Conservation (phyloP, 2,113 vertebrate species). For the Zosterops lateralis region DNA sequence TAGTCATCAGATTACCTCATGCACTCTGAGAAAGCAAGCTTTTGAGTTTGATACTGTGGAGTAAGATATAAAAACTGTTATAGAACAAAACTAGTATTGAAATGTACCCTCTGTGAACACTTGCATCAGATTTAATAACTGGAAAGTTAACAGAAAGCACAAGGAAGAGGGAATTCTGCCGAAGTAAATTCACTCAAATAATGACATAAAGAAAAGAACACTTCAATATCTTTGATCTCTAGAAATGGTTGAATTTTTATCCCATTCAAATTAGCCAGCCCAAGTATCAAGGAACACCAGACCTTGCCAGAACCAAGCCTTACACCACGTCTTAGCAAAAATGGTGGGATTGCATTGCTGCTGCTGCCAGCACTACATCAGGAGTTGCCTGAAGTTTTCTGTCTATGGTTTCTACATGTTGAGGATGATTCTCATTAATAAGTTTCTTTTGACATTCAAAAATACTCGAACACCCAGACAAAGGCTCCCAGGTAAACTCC, state of each 20-base stretch:
- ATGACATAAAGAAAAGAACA: background rate
- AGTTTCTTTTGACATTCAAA: background rate
- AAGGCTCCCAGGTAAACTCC: background rate
- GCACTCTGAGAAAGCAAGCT: background rate
- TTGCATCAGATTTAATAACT: background rate
- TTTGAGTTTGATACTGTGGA: background rate
- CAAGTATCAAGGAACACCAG: fast-evolving
- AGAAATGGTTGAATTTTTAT: background rate
- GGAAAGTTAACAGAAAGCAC: background rate
- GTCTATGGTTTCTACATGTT: background rate
- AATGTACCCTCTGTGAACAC: background rate
- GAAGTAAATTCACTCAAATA: background rate
- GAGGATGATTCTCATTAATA: background rate
- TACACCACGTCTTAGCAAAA: fast-evolving
- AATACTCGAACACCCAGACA: background rate
- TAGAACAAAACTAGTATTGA: background rate
- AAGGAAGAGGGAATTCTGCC: background rate
- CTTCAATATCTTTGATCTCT: background rate
- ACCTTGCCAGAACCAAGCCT: background rate
- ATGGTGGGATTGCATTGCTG: background rate
- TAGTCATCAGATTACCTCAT: background rate
- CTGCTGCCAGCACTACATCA: background rate
- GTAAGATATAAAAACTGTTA: background rate
- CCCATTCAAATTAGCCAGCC: background rate
- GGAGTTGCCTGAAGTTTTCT: background rate